Percentiles rank a stretch among this genome's conserved stretches.
These are phyloP conservation scores for Mustela nigripes DNA, from an alignment of 2,113 vertebrate species.

Conservation along the genomic window DNA sequence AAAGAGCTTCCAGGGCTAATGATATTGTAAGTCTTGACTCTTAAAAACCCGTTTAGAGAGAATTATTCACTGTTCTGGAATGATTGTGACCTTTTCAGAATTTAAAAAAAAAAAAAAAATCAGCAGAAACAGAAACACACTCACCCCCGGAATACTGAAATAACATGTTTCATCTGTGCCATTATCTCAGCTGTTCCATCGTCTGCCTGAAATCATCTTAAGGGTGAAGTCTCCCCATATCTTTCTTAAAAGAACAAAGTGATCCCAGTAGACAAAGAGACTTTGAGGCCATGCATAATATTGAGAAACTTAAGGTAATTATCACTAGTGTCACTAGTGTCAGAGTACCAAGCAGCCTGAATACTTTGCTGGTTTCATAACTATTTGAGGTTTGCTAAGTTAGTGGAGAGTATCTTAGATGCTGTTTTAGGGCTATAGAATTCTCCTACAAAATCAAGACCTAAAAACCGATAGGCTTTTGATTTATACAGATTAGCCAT, in stretches of 20 bases:
- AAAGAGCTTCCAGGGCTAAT: conserved; percentile 41
- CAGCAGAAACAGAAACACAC: conserved; percentile 15
- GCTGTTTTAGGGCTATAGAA: conserved; percentile 27
- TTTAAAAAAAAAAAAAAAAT: neutral
- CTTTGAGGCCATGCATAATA: neutral
- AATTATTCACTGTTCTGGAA: conserved; percentile 68
- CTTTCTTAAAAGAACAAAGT: conserved; percentile 52
- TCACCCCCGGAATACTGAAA: conserved; percentile 2
- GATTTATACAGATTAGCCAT: conserved; percentile 40
- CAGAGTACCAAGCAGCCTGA: neutral
- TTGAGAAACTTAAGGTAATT: conserved; percentile 47
- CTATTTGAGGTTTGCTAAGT: conserved; percentile 34
- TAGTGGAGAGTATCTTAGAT: neutral
- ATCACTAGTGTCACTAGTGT: conserved; percentile 3
- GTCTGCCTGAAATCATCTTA: conserved; percentile 51
- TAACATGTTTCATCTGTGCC: neutral
- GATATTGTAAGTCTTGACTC: conserved; percentile 37
- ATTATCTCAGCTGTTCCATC: conserved; percentile 35
- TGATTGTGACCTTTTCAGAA: conserved; percentile 53
- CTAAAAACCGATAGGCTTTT: conserved; percentile 42
- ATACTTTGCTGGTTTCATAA: conserved; percentile 1
- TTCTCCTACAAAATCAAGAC: conserved; percentile 53
- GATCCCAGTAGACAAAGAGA: conserved; percentile 6
- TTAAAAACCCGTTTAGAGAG: conserved; percentile 39
- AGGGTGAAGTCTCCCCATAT: conserved; percentile 11